Conservation (phyloP, 2,888 invertebrate species). For the Lissonota sp. region DNA sequence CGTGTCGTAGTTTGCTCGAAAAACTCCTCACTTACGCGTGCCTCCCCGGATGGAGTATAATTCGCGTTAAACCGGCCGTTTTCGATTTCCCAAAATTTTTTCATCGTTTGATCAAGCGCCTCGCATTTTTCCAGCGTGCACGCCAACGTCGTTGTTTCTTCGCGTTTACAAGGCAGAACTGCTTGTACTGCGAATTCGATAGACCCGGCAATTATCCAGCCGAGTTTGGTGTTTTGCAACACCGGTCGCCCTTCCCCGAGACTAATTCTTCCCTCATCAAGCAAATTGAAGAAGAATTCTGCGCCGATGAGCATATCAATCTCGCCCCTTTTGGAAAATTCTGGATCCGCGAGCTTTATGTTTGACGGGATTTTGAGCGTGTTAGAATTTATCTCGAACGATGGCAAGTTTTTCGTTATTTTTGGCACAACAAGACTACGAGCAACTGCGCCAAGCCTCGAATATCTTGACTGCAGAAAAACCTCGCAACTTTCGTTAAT, state of each 20-base stretch:
- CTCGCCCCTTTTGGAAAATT: slow-evolving; percentile 10
- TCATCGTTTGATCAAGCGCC: neutral
- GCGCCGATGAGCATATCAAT: slow-evolving; percentile 30
- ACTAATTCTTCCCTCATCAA: slow-evolving; percentile 15
- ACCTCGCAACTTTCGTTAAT: slow-evolving; percentile 37
- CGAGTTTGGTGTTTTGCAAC: slow-evolving; percentile 40
- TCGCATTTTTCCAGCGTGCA: slow-evolving; percentile 9
- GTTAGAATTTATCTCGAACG: slow-evolving; percentile 24
- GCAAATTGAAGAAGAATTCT: slow-evolving; percentile 26
- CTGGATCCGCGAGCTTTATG: slow-evolving; percentile 18
- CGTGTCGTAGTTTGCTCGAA: slow-evolving; percentile 23
- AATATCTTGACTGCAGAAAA: slow-evolving; percentile 31
- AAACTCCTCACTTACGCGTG: slow-evolving; percentile 31
- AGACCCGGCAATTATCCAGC: slow-evolving; percentile 3
- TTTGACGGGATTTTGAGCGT: slow-evolving; percentile 38
- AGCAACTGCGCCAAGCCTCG: slow-evolving; percentile 27
- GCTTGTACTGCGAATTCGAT: neutral
- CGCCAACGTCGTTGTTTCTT: neutral
- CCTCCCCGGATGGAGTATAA: neutral
- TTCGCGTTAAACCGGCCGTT: neutral
- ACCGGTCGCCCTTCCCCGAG: slow-evolving; percentile 28
- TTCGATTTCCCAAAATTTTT: slow-evolving; percentile 46
- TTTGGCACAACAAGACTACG: slow-evolving; percentile 48
- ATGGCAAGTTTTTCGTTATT: slow-evolving; percentile 52
- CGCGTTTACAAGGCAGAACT: neutral